Conservation (phyloP, 2,888 invertebrate species). For the Miltochrista miniata region DNA sequence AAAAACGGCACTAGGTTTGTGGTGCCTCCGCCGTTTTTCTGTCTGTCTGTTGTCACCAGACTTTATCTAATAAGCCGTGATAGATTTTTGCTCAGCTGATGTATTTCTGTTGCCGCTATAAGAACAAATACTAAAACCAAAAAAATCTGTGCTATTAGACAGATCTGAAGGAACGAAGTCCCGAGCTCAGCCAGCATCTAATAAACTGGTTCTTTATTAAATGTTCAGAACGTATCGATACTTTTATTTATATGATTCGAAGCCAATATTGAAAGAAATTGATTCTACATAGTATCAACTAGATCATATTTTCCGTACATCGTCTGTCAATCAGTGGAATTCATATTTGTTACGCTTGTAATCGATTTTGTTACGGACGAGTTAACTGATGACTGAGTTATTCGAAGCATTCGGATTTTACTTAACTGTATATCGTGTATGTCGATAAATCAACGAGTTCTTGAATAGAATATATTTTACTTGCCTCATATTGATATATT, state of each 20-base stretch:
- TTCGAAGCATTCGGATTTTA: constrained; percentile 12
- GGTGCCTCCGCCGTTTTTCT: no score
- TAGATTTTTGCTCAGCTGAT: no score
- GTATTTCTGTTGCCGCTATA: no score
- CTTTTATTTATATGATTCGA: background rate
- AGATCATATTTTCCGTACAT: background rate
- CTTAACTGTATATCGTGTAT: background rate
- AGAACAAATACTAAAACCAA: no score
- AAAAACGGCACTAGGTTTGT: no score
- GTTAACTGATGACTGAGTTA: constrained; percentile 8
- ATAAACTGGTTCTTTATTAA: background rate
- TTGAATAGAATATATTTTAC: background rate
- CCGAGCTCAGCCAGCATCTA: background rate
- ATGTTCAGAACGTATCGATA: no score
- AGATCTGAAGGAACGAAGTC: background rate
- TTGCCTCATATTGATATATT: no score
- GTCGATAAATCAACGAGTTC: background rate
- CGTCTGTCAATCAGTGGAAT: constrained; percentile 33
- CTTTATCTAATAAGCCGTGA: no score
- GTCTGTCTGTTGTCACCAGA: no score
- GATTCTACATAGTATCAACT: no score
- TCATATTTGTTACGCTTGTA: constrained; percentile 33
- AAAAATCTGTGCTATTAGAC: no score
- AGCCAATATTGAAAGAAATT: background rate
- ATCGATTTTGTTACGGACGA: constrained; percentile 28